Evolutionary conservation across 2,888 invertebrate genomes (phyloP).

Genomic region (Agrotis clavis): DNA sequence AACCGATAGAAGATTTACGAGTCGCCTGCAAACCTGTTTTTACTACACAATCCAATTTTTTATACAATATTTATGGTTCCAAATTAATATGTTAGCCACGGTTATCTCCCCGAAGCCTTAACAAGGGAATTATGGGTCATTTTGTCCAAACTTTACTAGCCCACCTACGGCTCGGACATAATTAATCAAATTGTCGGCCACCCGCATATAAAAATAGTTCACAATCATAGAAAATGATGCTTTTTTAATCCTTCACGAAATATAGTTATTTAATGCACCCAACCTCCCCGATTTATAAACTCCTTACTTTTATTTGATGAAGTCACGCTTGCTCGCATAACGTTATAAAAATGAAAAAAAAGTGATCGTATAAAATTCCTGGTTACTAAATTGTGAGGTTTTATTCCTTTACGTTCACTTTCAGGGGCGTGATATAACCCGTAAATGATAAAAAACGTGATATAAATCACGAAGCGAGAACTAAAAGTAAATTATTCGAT

Average conservation of each 20-base stretch:
- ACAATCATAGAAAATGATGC: slow-evolving; percentile 73
- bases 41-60: slow-evolving; percentile 68
- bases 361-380: slow-evolving; percentile 61
- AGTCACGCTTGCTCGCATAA: slow-evolving; percentile 75
- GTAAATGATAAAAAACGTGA: slow-evolving; percentile 51
- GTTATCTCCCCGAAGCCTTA: slow-evolving; percentile 80
- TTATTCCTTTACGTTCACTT: slow-evolving; percentile 59
- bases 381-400: slow-evolving; percentile 63
- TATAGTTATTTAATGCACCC: slow-evolving; percentile 71
- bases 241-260: slow-evolving; percentile 76
- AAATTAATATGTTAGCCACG: slow-evolving; percentile 84
- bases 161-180: slow-evolving; percentile 86
- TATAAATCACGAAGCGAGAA: slow-evolving; percentile 20
- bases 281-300: slow-evolving; percentile 73
- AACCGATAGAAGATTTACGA: slow-evolving; percentile 69
- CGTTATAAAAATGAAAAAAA: slow-evolving; percentile 70
- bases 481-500: slow-evolving; percentile 9
- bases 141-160: slow-evolving; percentile 81
- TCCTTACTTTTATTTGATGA: slow-evolving; percentile 74
- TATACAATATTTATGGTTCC: slow-evolving; percentile 78
- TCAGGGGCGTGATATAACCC: slow-evolving; percentile 40
- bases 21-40: slow-evolving; percentile 67
- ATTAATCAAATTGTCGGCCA: slow-evolving; percentile 86
- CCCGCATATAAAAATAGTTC: slow-evolving; percentile 78
- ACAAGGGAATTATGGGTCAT: slow-evolving; percentile 89